Evolutionary conservation across 2,888 invertebrate species (phyloP).

Genomic region (Bibio marci): DNA sequence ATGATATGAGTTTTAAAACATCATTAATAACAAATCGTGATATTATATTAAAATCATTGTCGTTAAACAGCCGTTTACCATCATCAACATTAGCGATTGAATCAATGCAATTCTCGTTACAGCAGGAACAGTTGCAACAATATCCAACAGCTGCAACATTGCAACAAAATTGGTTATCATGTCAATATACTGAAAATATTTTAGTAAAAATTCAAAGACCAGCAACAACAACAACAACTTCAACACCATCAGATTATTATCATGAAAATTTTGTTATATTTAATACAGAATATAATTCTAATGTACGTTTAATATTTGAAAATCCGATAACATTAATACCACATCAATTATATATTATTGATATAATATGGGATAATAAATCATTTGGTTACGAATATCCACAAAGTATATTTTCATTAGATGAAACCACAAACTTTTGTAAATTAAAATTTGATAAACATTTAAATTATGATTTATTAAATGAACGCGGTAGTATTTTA

Average conservation of each 20-base stretch:
- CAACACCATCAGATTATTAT: no score
- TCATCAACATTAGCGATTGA: no score
- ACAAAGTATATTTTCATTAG: conserved; percentile 21
- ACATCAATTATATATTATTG: conserved; percentile 21
- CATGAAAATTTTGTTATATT: conserved; percentile 6
- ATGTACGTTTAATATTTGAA: conserved; percentile 16
- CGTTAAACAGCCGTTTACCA: conserved; percentile 23
- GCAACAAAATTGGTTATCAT: not conserved
- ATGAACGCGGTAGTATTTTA: conserved; percentile 20
- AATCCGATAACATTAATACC: conserved; percentile 21
- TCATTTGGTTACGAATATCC: conserved; percentile 27
- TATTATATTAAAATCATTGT: conserved; percentile 22
- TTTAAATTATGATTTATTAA: conserved; percentile 18
- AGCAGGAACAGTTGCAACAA: conserved; percentile 1
- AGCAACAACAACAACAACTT: no score
- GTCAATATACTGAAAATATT: not conserved
- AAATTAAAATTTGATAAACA: conserved; percentile 3
- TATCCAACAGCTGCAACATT: not conserved
- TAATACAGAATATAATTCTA: conserved; percentile 7
- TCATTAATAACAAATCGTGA: conserved; percentile 20
- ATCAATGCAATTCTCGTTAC: conserved; percentile 1
- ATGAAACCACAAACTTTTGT: conserved; percentile 5
- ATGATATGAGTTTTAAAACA: conserved; percentile 18
- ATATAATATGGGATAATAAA: conserved; percentile 20
- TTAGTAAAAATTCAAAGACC: not conserved